Evolutionary conservation across 1,140 invertebrate species (phyloP), one percentile per base, ranked within the genome.

Genomic region (Hyles euphorbiae): DNA sequence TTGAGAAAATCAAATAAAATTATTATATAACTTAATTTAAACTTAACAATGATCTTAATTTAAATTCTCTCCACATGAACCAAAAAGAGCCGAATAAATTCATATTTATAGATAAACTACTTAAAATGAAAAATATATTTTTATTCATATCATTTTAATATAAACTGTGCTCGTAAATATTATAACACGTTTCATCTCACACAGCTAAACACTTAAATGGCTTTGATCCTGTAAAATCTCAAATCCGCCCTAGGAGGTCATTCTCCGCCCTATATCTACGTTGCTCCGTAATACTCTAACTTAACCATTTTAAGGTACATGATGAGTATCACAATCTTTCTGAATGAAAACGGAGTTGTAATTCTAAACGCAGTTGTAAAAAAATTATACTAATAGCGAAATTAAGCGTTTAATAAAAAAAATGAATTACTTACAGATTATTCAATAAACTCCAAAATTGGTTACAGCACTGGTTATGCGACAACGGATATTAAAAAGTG

Each of bases 381-480:
- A 4, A 7, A 52, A 51, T 51, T 33, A 34, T 34, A 52, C 4
- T 34, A 10, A 3, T 34, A 34, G 9, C 3, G 5, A 12, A 9
- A 52, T 34, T 8, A 10, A 34, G n/a, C 36, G 8, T 40, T 40
- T 5, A 40, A 40, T 40, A 40, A 5, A 40, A 5, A 5, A 5
- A 5, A 5, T 40, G 36, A 8, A 52, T 34, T 52, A 52, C 50
- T 52, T 52, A 52, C 50, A 52, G 34, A 52, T 52, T 52, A 52
- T n/a, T 52, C 11, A 34, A 4, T 52, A 11, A 11, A 48, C 22
- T 48, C 53, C 10, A 51, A 68, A 76, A 68, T 61, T 64, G 73
- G 65, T 76, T 66, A 62, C 68, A 74, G 76, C 76, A 83, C 81
- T 68, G 74, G 73, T 71, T 67, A 70, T 76, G 72, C 78, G 74